These are phyloP conservation scores for Myripristis murdjan DNA, from an alignment of 2,797 vertebrate genomes.

Conservation along the genomic window DNA sequence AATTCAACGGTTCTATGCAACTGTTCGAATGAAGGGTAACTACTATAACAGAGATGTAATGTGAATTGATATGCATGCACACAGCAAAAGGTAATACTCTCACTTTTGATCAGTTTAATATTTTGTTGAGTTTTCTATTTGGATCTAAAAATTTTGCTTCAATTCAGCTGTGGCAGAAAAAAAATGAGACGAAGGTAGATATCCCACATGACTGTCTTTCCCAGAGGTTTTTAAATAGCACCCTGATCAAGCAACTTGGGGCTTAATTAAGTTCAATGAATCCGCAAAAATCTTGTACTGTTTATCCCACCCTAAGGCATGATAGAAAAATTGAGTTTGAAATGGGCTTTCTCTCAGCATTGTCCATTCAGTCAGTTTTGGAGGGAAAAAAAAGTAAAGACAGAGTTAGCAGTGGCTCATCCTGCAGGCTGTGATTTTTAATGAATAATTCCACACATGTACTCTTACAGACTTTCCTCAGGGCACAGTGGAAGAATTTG, in stretches of 20 bases:
- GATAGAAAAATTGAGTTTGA: constrained; percentile 13
- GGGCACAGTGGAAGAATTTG: constrained; percentile 53
- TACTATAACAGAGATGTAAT: neutral
- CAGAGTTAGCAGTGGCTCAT: constrained; percentile 20
- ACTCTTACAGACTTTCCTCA: constrained; percentile 51
- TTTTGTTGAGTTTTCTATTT: no score
- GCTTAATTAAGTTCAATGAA: constrained; percentile 40
- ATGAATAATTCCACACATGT: constrained; percentile 70
- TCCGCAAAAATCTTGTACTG: constrained; percentile 22
- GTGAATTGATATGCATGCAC: neutral
- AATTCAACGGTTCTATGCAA: neutral
- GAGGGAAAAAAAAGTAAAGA: neutral
- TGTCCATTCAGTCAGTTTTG: constrained; percentile 15
- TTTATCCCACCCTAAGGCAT: constrained; percentile 20
- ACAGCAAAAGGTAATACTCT: neutral
- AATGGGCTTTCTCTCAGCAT: constrained; percentile 16
- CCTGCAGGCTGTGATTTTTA: constrained; percentile 36
- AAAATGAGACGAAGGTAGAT: neutral
- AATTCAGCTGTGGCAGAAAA: neutral
- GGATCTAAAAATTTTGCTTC: neutral
- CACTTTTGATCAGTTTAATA: neutral
- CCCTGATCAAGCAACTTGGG: constrained; percentile 25
- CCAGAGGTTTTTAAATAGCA: constrained; percentile 14
- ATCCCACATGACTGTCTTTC: neutral
- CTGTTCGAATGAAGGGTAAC: neutral